Evolutionary conservation across 2,113 vertebrate genomes (phyloP).

Genomic region (Siphamia tubifer): DNA sequence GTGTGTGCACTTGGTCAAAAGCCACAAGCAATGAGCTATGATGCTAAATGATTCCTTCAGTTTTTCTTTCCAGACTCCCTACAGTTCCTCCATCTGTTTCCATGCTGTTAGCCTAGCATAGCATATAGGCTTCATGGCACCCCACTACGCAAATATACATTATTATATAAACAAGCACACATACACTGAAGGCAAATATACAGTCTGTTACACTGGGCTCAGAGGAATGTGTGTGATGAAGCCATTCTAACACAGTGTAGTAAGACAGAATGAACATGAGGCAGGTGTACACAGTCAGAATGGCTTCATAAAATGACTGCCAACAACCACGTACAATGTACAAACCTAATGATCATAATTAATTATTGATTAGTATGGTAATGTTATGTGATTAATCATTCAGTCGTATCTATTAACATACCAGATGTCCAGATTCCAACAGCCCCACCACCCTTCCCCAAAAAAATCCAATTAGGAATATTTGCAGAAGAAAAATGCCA

Average conservation of each 20-base stretch:
- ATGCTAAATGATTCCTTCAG: conserved; percentile 33
- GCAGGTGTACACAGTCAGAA: not conserved
- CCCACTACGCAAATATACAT: conserved; percentile 61
- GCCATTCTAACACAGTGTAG: conserved; percentile 16
- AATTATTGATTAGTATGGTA: no score
- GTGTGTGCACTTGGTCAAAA: no score
- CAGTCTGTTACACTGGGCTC: conserved; percentile 32
- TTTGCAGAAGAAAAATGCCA: no score
- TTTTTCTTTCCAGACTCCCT: conserved; percentile 43
- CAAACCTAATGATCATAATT: no score
- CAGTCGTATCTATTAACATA: no score
- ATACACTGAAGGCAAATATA: conserved; percentile 46
- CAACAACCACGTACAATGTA: no score
- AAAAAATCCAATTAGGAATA: no score
- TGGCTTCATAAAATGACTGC: no score
- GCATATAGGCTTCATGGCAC: conserved; percentile 44
- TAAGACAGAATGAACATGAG: conserved; percentile 1
- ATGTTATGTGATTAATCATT: no score
- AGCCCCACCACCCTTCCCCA: no score
- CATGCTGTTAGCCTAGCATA: conserved; percentile 32
- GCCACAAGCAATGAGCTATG: conserved; percentile 9
- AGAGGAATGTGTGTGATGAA: conserved; percentile 49
- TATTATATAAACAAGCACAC: conserved; percentile 52
- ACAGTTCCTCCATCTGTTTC: conserved; percentile 62
- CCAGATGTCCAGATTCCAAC: no score